A percentile compares a stretch with the other conserved stretches of the same genome.
phyloP scores from a whole-genome alignment of 2,113 vertebrate genomes.

The Odobenus rosmarus region DNA sequence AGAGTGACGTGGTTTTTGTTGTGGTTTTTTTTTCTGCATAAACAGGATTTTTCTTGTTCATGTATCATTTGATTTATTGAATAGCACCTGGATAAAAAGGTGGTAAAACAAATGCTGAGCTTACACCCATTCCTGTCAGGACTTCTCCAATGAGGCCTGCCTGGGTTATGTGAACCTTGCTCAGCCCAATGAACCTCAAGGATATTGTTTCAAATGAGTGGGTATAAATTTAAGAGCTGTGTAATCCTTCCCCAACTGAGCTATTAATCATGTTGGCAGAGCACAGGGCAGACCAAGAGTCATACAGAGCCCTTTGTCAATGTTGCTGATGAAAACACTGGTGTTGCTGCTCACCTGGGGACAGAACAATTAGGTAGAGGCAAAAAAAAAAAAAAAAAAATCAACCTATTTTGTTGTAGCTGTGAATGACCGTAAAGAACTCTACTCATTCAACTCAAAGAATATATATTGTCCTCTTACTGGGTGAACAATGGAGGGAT shows the following conservation, averaged over 20 bases:
- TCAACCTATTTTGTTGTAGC: not conserved
- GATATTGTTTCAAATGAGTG: conserved; percentile 61
- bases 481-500: not conserved
- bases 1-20: not conserved
- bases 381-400: conserved; percentile 28
- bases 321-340: not conserved
- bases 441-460: conserved; percentile 9
- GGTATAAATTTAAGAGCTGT: conserved; percentile 62
- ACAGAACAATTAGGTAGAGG: not conserved
- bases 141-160: not conserved
- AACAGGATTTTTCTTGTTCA: conserved; percentile 25
- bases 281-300: not conserved
- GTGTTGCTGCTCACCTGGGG: not conserved
- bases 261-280: conserved; percentile 74
- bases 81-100: conserved; percentile 4
- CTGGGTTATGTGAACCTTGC: not conserved
- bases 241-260: conserved; percentile 2
- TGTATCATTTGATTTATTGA: conserved; percentile 56
- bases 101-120: not conserved
- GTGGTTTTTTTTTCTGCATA: not conserved
- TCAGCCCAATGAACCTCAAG: conserved; percentile 44
- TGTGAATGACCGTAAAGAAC: not conserved
- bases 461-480: not conserved
- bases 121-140: conserved; percentile 35
- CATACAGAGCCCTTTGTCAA: not conserved